Evolutionary conservation across 2,113 vertebrate genomes (phyloP), one percentile per base, ranked within the genome.

Genomic region (Osmerus mordax): DNA sequence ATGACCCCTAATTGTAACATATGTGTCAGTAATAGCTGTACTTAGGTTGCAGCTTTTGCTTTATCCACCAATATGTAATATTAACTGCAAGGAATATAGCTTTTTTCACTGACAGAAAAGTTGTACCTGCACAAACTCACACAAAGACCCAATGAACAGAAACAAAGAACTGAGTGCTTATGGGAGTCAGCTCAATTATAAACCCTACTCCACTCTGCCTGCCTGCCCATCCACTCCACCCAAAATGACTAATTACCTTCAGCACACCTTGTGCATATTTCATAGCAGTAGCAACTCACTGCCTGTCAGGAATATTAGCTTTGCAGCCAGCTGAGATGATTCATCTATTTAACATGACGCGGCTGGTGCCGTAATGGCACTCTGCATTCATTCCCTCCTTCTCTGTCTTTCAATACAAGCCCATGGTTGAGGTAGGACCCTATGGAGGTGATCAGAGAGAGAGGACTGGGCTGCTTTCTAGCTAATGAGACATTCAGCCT

Each of bases 401-500:
- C 32, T 41, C 28, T 28, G 41, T 47, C 41, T 47, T 12, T 7
- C 41, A 9, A 47, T 47, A 47, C 9, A 5, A 47, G 7, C 41
- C 5, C 41, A 47, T 47, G 41, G 41, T 9, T 47, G 41, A 47
- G 41, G 5, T 4, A 12, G 2, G 41, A 15, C 29, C 52, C 55
- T 28, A 59, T 59, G 63, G 14, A 60, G 15, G 60, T 61, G 64
- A 76, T 67, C 51, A 71, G 28, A 67, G n/a, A 71, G 59, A 56
- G 41, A 47, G 41, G 9, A 12, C 55, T 21, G 60, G 41, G 61
- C 32, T 70, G 67, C 69, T 67, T 70, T 73, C 36, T 74, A 72
- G 78, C 74, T 77, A 75, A 74, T 25, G 65, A 70, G n/a, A 66
- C 73, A 74, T 23, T 55, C 36, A 75, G 52, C 59, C 55, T n/a